phyloP scores from a whole-genome alignment of 2,113 vertebrate species.

The Plectropomus leopardus region DNA sequence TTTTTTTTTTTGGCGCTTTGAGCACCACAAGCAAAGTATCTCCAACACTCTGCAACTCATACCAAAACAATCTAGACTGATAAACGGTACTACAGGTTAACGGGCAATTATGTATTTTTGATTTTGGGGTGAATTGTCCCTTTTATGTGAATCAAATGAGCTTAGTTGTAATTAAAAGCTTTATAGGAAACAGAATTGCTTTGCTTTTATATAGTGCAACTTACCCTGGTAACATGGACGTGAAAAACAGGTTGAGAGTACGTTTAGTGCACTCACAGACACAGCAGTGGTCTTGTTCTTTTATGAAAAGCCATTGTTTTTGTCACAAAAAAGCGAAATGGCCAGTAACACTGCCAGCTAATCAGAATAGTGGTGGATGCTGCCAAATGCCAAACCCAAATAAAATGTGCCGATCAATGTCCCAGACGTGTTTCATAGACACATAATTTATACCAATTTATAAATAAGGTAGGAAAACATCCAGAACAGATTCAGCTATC shows the following conservation, averaged over 20 bases:
- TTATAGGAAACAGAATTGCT: neutral
- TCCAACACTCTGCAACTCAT: no score
- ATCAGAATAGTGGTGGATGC: neutral
- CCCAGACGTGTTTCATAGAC: neutral
- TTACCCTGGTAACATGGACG: neutral
- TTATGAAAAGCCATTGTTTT: neutral
- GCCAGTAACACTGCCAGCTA: neutral
- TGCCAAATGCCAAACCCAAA: constrained; percentile 20
- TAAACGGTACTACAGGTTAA: no score
- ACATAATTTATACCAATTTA: neutral
- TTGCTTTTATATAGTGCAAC: neutral
- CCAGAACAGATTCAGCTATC: neutral
- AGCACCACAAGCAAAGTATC: no score
- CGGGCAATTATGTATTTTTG: no score
- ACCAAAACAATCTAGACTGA: no score
- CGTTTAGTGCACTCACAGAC: neutral
- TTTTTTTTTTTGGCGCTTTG: no score
- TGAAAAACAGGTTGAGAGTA: neutral
- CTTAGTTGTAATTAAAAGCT: neutral
- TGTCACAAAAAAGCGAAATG: neutral
- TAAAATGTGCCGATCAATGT: neutral
- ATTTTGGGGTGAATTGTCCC: no score
- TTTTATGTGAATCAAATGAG: no score
- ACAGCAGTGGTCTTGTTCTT: neutral
- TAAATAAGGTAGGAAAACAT: constrained; percentile 1